phyloP scores from a whole-genome alignment of 92 coral and sea anemone species.

The Ricordea florida region DNA sequence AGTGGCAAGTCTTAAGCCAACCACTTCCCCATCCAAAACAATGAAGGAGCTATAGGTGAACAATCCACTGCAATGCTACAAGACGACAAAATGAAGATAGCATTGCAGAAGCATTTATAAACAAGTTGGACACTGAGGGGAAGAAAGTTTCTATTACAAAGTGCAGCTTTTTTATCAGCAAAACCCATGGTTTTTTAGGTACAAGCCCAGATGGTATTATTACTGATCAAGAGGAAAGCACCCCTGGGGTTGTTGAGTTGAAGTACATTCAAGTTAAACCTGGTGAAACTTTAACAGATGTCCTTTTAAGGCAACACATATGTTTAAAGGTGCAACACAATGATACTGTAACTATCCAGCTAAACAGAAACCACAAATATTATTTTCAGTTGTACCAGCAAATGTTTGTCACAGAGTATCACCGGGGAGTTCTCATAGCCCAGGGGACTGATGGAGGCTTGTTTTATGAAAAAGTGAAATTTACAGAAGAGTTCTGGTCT shows the following conservation, averaged over 20 bases:
- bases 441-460: no score
- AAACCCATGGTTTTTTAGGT: conserved; percentile 31
- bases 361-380: no score
- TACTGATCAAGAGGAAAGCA: not conserved
- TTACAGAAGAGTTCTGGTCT: no score
- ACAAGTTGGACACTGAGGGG: conserved; percentile 7
- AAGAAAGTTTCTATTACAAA: conserved; percentile 14
- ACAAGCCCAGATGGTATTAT: conserved; percentile 31
- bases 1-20: conserved; percentile 33
- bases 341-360: no score
- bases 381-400: no score
- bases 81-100: conserved; percentile 5
- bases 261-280: conserved; percentile 1
- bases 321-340: no score
- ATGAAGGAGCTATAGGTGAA: conserved; percentile 15
- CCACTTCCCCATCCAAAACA: conserved; percentile 39
- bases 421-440: no score
- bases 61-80: conserved; percentile 43
- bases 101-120: conserved; percentile 18
- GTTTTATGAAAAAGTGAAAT: no score
- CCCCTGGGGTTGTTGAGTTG: conserved; percentile 18
- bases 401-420: no score
- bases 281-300: not conserved
- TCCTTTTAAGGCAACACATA: no score
- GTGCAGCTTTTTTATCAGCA: conserved; percentile 5